phyloP scores from a whole-genome alignment of 2,888 invertebrate genomes.

The Temnothorax ravouxi region DNA sequence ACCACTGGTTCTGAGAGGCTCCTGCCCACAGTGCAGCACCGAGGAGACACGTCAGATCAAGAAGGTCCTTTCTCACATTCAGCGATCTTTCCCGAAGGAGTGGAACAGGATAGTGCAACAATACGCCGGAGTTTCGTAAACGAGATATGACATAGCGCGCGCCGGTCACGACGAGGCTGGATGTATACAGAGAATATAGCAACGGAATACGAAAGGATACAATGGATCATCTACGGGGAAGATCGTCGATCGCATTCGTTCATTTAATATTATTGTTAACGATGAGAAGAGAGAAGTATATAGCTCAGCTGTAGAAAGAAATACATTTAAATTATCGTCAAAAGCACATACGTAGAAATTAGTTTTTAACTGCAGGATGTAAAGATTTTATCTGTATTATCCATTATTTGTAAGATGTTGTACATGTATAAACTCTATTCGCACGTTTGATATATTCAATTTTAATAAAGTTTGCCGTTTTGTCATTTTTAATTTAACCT shows the following conservation, averaged over 20 bases:
- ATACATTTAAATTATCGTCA: conserved; percentile 2
- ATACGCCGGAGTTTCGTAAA: conserved; percentile 87
- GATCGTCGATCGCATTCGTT: neutral
- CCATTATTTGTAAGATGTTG: conserved; percentile 9
- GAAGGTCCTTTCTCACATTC: conserved; percentile 91
- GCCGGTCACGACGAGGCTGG: conserved; percentile 40
- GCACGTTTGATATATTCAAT: conserved; percentile 1
- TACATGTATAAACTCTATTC: neutral
- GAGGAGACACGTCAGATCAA: conserved; percentile 92
- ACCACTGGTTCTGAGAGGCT: conserved; percentile 91
- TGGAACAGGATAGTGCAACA: conserved; percentile 92
- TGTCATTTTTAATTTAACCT: neutral
- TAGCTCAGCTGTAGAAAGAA: neutral
- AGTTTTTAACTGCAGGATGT: neutral
- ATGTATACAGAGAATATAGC: conserved; percentile 21
- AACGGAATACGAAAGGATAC: conserved; percentile 10
- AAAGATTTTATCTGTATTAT: conserved; percentile 21
- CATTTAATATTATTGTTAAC: conserved; percentile 30
- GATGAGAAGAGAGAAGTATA: neutral
- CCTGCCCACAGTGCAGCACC: conserved; percentile 91
- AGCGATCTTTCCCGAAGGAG: conserved; percentile 92
- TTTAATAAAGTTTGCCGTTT: conserved; percentile 27
- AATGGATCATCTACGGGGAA: neutral
- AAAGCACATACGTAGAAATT: neutral
- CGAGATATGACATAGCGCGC: conserved; percentile 53